Conservation (phyloP, 2,888 invertebrate genomes). For the Periphyllus acericola region DNA sequence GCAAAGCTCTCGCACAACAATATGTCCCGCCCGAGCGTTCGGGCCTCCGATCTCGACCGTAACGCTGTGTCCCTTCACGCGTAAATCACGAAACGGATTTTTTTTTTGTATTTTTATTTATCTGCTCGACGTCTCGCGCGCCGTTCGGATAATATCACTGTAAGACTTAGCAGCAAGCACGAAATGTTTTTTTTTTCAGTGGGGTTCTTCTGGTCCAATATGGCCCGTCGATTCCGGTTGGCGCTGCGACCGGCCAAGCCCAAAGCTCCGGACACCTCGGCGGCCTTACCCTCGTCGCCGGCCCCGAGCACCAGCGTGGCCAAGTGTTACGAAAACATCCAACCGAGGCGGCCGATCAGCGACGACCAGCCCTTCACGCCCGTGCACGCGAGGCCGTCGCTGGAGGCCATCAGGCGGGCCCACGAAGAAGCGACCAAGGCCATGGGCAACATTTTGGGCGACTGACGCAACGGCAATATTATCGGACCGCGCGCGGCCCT, state of each 20-base stretch:
- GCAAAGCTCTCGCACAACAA: too few species aligned
- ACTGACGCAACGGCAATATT: too few species aligned
- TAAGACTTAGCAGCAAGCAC: too few species aligned
- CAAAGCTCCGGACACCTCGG: background rate
- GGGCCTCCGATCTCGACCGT: too few species aligned
- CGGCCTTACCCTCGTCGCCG: background rate
- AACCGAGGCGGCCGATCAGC: constrained; percentile 29
- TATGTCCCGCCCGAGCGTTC: too few species aligned
- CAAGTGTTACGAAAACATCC: constrained; percentile 31
- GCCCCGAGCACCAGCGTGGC: background rate
- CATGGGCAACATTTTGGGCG: background rate
- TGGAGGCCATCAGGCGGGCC: constrained; percentile 9
- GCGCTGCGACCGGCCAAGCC: constrained; percentile 22
- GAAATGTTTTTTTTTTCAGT: background rate
- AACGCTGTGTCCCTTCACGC: too few species aligned
- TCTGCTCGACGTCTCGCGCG: too few species aligned
- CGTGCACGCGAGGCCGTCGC: constrained; percentile 24
- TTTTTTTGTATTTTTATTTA: too few species aligned
- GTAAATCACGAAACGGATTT: too few species aligned
- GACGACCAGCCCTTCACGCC: background rate
- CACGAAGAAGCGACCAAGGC: constrained; percentile 32
- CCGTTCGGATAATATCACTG: too few species aligned
- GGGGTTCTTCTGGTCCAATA: constrained; percentile 53
- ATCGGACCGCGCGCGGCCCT: too few species aligned
- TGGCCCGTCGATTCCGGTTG: constrained; percentile 49